Base-by-base conservation (phyloP, 2,888 invertebrate species). In the Argynnis bischoffii region DNA sequence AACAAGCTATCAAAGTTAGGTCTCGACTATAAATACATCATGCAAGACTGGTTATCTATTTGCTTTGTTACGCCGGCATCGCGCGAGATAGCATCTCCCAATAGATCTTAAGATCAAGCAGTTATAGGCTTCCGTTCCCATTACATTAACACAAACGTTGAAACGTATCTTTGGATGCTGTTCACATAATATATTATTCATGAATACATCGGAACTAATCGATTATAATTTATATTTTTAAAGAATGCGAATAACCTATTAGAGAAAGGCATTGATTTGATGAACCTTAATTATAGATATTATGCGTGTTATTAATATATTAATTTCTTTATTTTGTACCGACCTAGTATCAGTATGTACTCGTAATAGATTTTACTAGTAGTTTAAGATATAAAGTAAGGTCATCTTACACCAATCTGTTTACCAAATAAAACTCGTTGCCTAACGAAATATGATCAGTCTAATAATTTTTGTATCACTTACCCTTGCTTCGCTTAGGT, bases 81-180 rank as follows among this genome's bases (percentile, higher is more conserved):
- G 64, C 66, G 74, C 61, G 77, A 73, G 81, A 80, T 80, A 76
- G 57, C 56, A 82, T 85, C 83, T 74, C 47, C 18, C 77, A 82
- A 83, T 84, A 75, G 69, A 76, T 83, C 80, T 74, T 15, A 74
- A 78, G 82, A 83, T 84, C 72, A 41, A 11, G 35, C 35, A 70
- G 70, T 75, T 80, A 78, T 81, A 69, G 73, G 70, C 78, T 81
- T 76, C 75, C 75, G 74, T 71, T 74, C 66, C 55, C 69, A 61
- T 72, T 73, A 68, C 68, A 66, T 71, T 71, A 64, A 69, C 66
- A 69, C 69, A 72, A 70, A 74, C 68, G 66, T 67, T 63, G 63
- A 69, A 72, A 71, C 66, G 41, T 70, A 74, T 41, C 74, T 78
- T 75, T 75, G 77, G 74, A 77, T 73, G 74, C 72, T 72, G 69